Base-by-base conservation (phyloP, 2,113 vertebrate genomes). In the Dicaeum eximium region DNA sequence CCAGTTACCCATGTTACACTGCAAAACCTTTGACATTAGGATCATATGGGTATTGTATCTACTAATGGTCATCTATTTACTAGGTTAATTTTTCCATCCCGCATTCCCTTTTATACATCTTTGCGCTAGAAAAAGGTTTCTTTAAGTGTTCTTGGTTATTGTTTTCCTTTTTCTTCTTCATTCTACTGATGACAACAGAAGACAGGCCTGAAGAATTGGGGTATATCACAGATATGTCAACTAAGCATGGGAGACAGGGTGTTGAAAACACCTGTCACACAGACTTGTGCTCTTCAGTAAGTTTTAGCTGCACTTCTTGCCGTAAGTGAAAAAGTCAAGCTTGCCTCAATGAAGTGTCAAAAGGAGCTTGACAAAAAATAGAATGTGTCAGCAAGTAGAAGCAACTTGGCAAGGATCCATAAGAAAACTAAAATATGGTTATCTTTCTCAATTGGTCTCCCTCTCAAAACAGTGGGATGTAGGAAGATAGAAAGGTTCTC, bases 41-140 rank as follows among this genome's bases (percentile, higher is more conserved):
- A 47, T 64, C 3, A 6, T 54, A 42, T 0, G 4, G 14, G 11
- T 71, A 44, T 45, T 57, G 40, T 5, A 38, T 1, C 5, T 37
- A 37, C 13, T 54, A 44, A 67, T 11, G 9, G 11, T 56, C 42
- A 42, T 37, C 7, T 72, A 42, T 65, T 86, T 77, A 48, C 5
- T 13, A 7, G 4, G 16, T 35, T 83, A 71, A 23, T 64, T 80
- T 93, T 77, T 50, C 12, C 28, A 13, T 65, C 28, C 1, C 10
- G 15, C 8, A 16, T 77, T 54, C 27, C 45, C 13, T 91, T 86
- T 75, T 16, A 13, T 48, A 70, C 13, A 44, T 1, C 0, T 67
- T 70, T 72, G 10, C 22, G 30, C 51, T 50, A 56, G 30, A 35
- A 78, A 69, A 54, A 27, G 1, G 1, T 42, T 82, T 93, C 13